Conservation (phyloP, 2,113 vertebrate genomes). For the Hippocampus abdominalis region DNA sequence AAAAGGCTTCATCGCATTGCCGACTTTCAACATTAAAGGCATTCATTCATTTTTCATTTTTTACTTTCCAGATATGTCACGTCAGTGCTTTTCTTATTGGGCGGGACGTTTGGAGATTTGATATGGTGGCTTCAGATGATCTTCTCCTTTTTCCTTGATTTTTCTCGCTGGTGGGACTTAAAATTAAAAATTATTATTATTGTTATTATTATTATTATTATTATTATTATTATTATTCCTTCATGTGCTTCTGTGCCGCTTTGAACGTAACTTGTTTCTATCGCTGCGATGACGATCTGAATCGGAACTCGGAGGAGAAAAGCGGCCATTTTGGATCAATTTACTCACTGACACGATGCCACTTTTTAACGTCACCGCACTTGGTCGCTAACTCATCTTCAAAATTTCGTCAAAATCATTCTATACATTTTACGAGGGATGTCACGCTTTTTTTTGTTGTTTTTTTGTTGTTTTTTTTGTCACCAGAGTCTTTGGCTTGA, state of each 20-base stretch:
- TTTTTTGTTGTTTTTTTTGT: no score
- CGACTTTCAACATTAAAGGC: conserved; percentile 63
- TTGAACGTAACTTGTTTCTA: conserved; percentile 72
- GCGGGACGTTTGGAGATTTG: conserved; percentile 30
- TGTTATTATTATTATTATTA: neutral
- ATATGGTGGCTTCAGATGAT: conserved; percentile 62
- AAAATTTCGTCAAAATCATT: no score
- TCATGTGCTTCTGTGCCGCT: conserved; percentile 57
- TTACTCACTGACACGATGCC: no score
- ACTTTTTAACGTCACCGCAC: no score
- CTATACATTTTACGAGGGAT: no score
- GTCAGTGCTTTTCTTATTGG: conserved; percentile 58
- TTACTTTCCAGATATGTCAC: conserved; percentile 57
- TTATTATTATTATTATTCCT: conserved; percentile 44
- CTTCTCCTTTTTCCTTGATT: conserved; percentile 71
- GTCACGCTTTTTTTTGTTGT: no score
- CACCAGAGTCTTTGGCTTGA: no score
- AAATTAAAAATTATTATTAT: neutral
- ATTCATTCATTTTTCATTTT: conserved; percentile 48
- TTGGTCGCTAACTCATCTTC: no score
- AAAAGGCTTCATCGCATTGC: conserved; percentile 64
- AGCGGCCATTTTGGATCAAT: no score
- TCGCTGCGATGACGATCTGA: conserved; percentile 66
- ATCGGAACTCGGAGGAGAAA: no score
- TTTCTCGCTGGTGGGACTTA: conserved; percentile 33